phyloP scores from a whole-genome alignment of 1,140 invertebrate species.

The Drosophila bocqueti region DNA sequence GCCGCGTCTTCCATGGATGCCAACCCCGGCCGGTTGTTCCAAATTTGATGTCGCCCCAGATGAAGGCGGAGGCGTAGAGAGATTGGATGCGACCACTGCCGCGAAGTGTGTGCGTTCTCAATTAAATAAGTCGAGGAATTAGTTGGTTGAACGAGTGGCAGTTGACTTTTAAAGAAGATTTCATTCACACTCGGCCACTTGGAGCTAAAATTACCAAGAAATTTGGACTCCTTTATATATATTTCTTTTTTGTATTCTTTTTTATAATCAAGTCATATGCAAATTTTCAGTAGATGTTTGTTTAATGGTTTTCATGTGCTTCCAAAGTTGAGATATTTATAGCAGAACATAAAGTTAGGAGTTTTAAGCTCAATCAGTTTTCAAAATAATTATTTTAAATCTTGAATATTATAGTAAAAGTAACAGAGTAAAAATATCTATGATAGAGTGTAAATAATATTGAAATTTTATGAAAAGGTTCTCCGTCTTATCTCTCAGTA shows the following conservation, averaged over 20 bases:
- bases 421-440: not conserved
- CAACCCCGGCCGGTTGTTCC: conserved; percentile 22
- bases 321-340: too few relatives aligned
- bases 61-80: conserved; percentile 24
- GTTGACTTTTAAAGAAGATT: conserved; percentile 9
- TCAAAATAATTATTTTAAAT: not conserved
- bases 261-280: not conserved
- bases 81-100: conserved; percentile 6
- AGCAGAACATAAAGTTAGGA: too few relatives aligned
- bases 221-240: not conserved
- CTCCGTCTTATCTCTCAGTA: not conserved
- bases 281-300: not conserved
- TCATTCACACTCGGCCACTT: conserved; percentile 1
- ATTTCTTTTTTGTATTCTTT: not conserved
- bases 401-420: too few relatives aligned
- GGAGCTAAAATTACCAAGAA: not conserved
- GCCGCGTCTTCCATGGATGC: conserved; percentile 20
- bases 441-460: not conserved
- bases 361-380: not conserved
- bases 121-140: conserved; percentile 23
- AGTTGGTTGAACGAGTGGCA: conserved; percentile 22
- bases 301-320: too few relatives aligned
- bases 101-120: conserved; percentile 19
- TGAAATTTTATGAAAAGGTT: too few relatives aligned
- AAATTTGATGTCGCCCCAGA: conserved; percentile 23